Percentiles rank a stretch among this genome's conserved stretches.
phyloP scores from a whole-genome alignment of 2,888 invertebrate genomes.

The Hirtodrosophila confusa region DNA sequence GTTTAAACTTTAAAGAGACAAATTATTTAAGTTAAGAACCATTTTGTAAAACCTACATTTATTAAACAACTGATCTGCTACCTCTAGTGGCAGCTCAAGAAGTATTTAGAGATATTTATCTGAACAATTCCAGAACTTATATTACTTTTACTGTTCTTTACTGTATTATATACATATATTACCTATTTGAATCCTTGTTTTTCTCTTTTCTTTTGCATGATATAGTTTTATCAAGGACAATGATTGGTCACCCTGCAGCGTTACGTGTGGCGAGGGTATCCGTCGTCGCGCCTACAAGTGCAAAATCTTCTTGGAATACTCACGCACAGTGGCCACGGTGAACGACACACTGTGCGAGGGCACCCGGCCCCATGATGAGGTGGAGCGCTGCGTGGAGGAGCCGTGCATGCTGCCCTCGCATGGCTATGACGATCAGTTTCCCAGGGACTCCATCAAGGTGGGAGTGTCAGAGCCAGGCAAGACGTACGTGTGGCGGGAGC shows the following conservation, averaged over 20 bases:
- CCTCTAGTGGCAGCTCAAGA: too few relatives aligned
- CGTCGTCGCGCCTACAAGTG: constrained; percentile 95
- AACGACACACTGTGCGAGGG: constrained; percentile 95
- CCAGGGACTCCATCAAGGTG: constrained; percentile 86
- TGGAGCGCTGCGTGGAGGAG: constrained; percentile 91
- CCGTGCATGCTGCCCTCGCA: constrained; percentile 89
- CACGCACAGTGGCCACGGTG: constrained; percentile 93
- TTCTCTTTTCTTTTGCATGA: neutral
- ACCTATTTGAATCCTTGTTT: too few relatives aligned
- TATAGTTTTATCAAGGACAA: constrained; percentile 93
- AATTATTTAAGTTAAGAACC: too few relatives aligned
- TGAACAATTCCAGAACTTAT: too few relatives aligned
- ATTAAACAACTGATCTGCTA: too few relatives aligned
- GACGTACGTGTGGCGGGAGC: constrained; percentile 94
- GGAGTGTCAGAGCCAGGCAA: constrained; percentile 91
- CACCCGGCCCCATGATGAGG: constrained; percentile 91
- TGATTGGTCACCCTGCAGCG: constrained; percentile 96
- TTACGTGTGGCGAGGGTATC: constrained; percentile 95
- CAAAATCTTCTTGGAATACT: constrained; percentile 96
- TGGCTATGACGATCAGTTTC: constrained; percentile 84
- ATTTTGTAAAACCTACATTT: too few relatives aligned
- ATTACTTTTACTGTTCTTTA: too few relatives aligned
- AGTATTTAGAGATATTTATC: too few relatives aligned
- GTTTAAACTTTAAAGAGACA: too few relatives aligned
- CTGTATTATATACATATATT: too few relatives aligned